Conservation (phyloP, 2,888 invertebrate genomes). For the Acleris cristana region DNA sequence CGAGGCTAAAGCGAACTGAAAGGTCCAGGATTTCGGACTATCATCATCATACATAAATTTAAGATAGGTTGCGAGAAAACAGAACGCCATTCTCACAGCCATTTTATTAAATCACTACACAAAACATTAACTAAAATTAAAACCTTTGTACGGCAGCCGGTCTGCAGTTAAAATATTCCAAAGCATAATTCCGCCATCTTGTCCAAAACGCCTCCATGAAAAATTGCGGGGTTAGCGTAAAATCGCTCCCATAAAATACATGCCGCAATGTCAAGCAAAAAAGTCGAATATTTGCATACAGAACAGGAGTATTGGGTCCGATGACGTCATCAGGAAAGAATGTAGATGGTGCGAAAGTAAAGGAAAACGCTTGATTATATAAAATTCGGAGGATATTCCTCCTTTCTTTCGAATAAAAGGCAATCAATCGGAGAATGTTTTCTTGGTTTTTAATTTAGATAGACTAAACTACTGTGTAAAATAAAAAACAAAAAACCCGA, state of each 20-base stretch:
- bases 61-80: too few relatives aligned
- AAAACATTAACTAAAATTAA: not conserved
- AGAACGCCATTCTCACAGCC: too few relatives aligned
- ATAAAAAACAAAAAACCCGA: too few relatives aligned
- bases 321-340: not conserved
- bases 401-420: not conserved
- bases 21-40: too few relatives aligned
- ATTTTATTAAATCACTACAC: not conserved
- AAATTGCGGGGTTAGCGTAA: slow-evolving; percentile 15
- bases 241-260: slow-evolving; percentile 22
- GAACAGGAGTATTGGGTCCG: slow-evolving; percentile 13
- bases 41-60: too few relatives aligned
- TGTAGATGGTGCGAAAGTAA: not conserved
- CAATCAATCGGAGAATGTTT: not conserved
- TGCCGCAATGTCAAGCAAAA: slow-evolving; percentile 7
- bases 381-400: not conserved
- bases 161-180: not conserved
- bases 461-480: too few relatives aligned
- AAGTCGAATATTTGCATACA: slow-evolving; percentile 23
- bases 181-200: slow-evolving; percentile 14
- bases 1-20: too few relatives aligned
- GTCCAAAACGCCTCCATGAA: slow-evolving; percentile 14
- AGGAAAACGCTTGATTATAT: not conserved
- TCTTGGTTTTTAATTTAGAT: too few relatives aligned
- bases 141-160: slow-evolving; percentile 1